Evolutionary conservation across 2,888 invertebrate genomes (phyloP).

Genomic region (Nymphalis c-album): DNA sequence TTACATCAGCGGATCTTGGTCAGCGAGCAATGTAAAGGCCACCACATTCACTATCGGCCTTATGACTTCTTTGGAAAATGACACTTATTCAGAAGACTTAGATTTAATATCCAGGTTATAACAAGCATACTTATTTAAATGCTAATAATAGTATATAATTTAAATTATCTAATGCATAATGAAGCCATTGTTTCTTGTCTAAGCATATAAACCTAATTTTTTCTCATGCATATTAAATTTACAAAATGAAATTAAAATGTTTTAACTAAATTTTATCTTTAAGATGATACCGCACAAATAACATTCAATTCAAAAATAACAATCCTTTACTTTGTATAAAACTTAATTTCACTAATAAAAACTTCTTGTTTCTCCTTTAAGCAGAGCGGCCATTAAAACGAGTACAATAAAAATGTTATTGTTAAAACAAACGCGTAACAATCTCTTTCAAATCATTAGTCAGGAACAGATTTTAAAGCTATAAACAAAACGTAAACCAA

Average conservation of each 20-base stretch:
- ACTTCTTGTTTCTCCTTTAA: not conserved
- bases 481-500: not conserved
- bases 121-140: too few species aligned
- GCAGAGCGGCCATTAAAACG: constrained; percentile 4
- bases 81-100: not conserved
- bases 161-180: too few species aligned
- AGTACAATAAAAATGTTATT: constrained; percentile 21
- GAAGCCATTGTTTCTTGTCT: too few species aligned
- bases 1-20: constrained; percentile 59
- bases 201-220: too few species aligned
- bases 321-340: constrained; percentile 1
- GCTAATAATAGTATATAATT: too few species aligned
- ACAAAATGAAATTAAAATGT: too few species aligned
- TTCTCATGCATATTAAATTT: too few species aligned
- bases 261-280: too few species aligned
- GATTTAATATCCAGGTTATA: not conserved
- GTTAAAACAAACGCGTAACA: constrained; percentile 1
- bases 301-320: too few species aligned
- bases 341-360: constrained; percentile 9
- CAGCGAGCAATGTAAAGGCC: constrained; percentile 68
- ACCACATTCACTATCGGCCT: constrained; percentile 63
- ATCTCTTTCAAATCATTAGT: constrained; percentile 2
- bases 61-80: constrained; percentile 37
- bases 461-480: not conserved
- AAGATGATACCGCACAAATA: too few species aligned